Evolutionary conservation across 2,113 vertebrate species (phyloP), one percentile per base, ranked within the genome.

Genomic region (Catagonus wagneri): DNA sequence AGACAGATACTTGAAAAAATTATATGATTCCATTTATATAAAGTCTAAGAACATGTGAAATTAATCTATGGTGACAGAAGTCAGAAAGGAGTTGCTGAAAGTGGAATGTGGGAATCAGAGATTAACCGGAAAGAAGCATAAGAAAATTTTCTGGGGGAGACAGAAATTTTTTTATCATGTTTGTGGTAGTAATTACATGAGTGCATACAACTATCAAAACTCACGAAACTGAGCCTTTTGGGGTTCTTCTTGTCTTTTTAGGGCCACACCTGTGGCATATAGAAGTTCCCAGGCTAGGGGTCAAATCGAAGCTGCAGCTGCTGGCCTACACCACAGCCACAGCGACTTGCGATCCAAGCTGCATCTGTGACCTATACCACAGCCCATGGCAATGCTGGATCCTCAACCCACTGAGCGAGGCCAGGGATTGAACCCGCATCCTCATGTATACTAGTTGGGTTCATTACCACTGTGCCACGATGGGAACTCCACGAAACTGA

Each of bases 41-140:
- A 85, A 54, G 63, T 68, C 54, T 83, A 89, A 93, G 69, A 83
- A 94, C 15, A 80, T 29, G n/a, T 22, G 83, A 93, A 95, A 83
- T 39, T 83, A 88, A 74, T 58, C 60, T 76, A 85, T 71, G 52
- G 84, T 75, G n/a, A 60, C 9, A 93, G 69, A 93, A 89, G 23
- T 93, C 39, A 83, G 69, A 39, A 89, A 89, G 27, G 76, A 15
- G 11, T 61, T 83, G 52, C 60, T 50, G 60, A 63, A 34, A 7
- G 25, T 75, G 9, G 52, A 92, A 88, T 36, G 9, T 29, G 32
- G 23, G 20, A 72, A 93, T 52, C 20, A 50, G 36, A 3, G 54
- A 83, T 20, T 92, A 60, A 90, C 25, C 83, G 36, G 68, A 83
- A 90, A 84, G 20, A 9, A 44, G 23, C 13, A 83, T 20, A 83